Evolutionary conservation across 2,888 invertebrate genomes (phyloP), one percentile per base, ranked within the genome.

Genomic region (Drosophila algonquin): DNA sequence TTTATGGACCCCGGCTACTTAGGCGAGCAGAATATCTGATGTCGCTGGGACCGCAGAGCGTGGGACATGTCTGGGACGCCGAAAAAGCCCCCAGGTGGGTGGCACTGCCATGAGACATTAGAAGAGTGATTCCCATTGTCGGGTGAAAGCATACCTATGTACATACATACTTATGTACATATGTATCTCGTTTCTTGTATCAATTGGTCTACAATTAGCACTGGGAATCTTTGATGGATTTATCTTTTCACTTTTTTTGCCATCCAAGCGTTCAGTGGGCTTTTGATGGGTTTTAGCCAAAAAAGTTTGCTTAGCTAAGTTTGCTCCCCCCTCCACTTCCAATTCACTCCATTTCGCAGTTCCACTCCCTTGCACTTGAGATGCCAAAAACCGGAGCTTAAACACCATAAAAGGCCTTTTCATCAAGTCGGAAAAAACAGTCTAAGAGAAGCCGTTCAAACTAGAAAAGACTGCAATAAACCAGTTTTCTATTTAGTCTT

Each of bases 1-100:
- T 81, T 86, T 83, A 86, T 83, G 79, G 74, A 62, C 63, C 76
- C 68, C 73, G 73, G 81, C 87, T 83, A 81, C 80, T 81, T 86
- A 83, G 76, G 18, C 79, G 76, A 63, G 63, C 78, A 81, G 83
- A 77, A 86, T 81, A 83, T 83, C 80, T 74, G 70, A 83, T 80
- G 79, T 24, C 16, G 45, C 44, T 16, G 27, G 45, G 45, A 45
- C 21, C 45, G 46, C 40, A 58, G 58, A 27, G 24, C 51, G 46
- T 47, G 67, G 58, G 51, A 68, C 67, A 68, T 69, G 67, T 70
- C 58, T 58, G 58, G 67, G 70, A 30, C 52, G 70, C 70, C 18
- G 51, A 69, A 51, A 69, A 51, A n/a, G 35, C 21, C 24, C 27
- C 70, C 58, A 58, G 59, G 67, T 68, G 67, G 67, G 70, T 52